Evolutionary conservation across 2,797 vertebrate species (phyloP).

Genomic region (Anguilla obscura): DNA sequence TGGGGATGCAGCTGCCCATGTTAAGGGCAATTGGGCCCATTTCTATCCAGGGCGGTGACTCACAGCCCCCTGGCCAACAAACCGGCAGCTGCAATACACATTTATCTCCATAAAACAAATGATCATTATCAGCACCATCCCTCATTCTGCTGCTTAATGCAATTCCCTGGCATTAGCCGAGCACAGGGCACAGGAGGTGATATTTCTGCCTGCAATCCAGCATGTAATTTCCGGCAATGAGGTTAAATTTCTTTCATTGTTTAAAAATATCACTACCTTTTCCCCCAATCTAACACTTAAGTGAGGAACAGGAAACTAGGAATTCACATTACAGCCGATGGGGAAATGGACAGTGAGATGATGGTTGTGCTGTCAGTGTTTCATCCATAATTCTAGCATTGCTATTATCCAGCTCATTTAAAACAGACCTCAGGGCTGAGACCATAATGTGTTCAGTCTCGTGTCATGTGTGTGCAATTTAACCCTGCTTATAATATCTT

Average conservation of each 20-base stretch:
- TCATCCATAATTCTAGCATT: neutral
- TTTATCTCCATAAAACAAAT: conserved; percentile 47
- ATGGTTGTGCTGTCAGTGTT: neutral
- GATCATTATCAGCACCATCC: conserved; percentile 39
- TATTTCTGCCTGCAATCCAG: conserved; percentile 40
- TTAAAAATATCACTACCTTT: neutral
- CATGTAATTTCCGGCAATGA: conserved; percentile 24
- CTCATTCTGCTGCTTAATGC: conserved; percentile 47
- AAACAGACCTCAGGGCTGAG: neutral
- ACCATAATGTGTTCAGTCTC: neutral
- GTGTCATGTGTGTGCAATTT: neutral
- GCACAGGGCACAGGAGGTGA: conserved; percentile 2
- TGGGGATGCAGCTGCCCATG: neutral
- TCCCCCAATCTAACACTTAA: neutral
- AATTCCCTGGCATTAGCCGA: conserved; percentile 35
- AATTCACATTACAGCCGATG: neutral
- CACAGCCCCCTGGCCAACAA: conserved; percentile 11
- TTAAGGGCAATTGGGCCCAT: conserved; percentile 34
- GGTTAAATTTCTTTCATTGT: conserved; percentile 28
- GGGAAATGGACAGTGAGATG: neutral
- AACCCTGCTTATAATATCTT: neutral
- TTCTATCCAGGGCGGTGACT: conserved; percentile 13
- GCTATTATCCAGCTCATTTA: neutral
- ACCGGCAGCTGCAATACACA: conserved; percentile 35
- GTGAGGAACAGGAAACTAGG: neutral